Percentiles rank a stretch among this genome's conserved stretches.
phyloP scores from a whole-genome alignment of 2,797 vertebrate species.

The Oreochromis mossambicus region DNA sequence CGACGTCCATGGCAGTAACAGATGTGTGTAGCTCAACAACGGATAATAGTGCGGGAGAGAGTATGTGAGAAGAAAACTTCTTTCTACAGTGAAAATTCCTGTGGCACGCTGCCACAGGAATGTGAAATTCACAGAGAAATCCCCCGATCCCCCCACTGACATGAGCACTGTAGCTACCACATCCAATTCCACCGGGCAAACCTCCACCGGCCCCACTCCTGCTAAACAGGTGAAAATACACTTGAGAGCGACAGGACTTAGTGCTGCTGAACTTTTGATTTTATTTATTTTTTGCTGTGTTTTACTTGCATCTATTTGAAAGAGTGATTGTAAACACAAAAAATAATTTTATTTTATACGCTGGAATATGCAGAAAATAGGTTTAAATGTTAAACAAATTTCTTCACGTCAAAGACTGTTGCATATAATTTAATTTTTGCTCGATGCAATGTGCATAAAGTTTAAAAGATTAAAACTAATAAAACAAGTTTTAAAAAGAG shows the following conservation, averaged over 20 bases:
- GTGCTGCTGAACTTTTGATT: not conserved
- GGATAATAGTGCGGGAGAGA: not conserved
- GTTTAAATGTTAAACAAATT: not conserved
- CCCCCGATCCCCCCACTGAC: not conserved
- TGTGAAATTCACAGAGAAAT: not conserved
- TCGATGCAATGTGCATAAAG: not conserved
- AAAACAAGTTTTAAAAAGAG: accelerated
- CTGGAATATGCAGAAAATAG: not conserved
- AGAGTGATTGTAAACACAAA: not conserved
- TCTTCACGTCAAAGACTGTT: not conserved
- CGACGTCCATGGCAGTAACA: not conserved
- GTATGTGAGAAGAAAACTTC: not conserved
- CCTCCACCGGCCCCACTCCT: not conserved
- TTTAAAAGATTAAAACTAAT: not conserved
- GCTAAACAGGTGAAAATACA: not conserved
- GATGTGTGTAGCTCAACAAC: not conserved
- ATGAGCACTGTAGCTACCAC: not conserved
- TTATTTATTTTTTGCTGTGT: not conserved
- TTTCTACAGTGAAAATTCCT: not conserved
- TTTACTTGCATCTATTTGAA: not conserved
- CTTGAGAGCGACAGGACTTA: not conserved
- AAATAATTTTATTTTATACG: not conserved
- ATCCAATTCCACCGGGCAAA: not conserved
- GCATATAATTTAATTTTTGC: not conserved
- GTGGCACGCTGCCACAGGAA: not conserved